Evolutionary conservation across 2,113 vertebrate species (phyloP).

Genomic region (Ciconia maguari): DNA sequence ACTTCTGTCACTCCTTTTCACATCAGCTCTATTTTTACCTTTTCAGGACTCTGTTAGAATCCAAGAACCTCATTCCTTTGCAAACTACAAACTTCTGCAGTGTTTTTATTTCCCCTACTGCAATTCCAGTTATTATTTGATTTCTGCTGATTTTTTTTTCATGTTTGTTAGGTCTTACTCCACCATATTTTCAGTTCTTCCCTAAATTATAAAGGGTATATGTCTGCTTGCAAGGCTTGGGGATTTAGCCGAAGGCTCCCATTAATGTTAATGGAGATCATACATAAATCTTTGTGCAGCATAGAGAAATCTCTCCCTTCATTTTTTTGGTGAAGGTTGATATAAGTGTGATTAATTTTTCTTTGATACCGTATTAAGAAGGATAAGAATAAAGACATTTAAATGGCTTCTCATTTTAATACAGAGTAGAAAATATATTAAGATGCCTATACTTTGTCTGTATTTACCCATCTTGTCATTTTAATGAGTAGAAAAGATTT

Average conservation of each 20-base stretch:
- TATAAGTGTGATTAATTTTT: not conserved
- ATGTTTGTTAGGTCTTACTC: not conserved
- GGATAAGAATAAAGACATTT: not conserved
- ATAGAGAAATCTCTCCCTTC: not conserved
- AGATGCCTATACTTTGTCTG: not conserved
- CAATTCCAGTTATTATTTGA: not conserved
- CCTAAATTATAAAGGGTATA: not conserved
- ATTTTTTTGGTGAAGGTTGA: not conserved
- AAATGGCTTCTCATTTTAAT: not conserved
- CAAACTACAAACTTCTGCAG: not conserved
- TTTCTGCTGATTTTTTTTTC: not conserved
- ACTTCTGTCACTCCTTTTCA: not conserved
- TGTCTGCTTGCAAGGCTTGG: not conserved
- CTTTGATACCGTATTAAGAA: not conserved
- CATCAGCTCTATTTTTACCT: not conserved
- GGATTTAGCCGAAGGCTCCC: not conserved
- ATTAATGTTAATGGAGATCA: not conserved
- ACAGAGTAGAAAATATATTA: not conserved
- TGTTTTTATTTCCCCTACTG: not conserved
- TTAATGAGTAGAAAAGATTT: not conserved
- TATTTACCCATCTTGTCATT: not conserved
- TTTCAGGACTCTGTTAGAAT: not conserved
- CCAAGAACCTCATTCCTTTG: not conserved
- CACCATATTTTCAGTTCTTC: not conserved
- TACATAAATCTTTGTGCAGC: not conserved